A percentile compares a stretch with the other conserved stretches of the same genome.
phyloP scores from a whole-genome alignment of 2,113 vertebrate genomes.

The Corynorhinus townsendii region DNA sequence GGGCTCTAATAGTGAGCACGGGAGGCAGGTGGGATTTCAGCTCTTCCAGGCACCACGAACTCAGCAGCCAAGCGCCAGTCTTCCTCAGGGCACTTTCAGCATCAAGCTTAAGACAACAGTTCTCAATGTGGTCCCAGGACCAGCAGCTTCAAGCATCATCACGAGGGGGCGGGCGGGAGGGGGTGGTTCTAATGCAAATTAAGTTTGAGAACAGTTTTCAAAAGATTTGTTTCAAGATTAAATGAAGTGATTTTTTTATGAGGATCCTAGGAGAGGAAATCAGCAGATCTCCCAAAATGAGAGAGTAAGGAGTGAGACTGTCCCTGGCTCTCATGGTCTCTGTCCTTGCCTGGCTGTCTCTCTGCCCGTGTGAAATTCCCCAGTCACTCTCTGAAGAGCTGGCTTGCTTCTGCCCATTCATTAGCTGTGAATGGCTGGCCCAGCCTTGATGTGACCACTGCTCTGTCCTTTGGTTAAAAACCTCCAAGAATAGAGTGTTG shows the following conservation, averaged over 20 bases:
- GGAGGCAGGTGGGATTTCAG: not conserved
- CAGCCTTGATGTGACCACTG: not conserved
- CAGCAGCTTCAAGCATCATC: not conserved
- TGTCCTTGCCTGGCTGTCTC: not conserved
- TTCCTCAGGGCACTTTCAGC: not conserved
- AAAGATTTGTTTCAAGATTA: not conserved
- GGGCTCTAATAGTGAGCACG: not conserved
- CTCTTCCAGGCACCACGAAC: not conserved
- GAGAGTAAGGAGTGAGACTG: not conserved
- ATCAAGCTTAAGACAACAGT: not conserved
- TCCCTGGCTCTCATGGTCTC: not conserved
- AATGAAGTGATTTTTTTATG: not conserved
- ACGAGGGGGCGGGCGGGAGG: fast-evolving
- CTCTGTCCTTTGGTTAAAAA: not conserved
- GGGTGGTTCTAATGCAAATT: not conserved
- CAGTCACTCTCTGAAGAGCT: not conserved
- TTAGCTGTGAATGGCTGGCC: not conserved
- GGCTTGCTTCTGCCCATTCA: not conserved
- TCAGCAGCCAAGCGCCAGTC: not conserved
- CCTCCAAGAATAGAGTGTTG: not conserved
- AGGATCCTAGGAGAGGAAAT: not conserved
- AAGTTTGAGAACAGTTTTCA: conserved; percentile 12
- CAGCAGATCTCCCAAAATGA: not conserved
- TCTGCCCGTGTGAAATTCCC: not conserved
- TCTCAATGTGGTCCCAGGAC: not conserved